Evolutionary conservation across 2,797 vertebrate species (phyloP), one percentile per base, ranked within the genome.

Genomic region (Chrysocyon brachyurus): DNA sequence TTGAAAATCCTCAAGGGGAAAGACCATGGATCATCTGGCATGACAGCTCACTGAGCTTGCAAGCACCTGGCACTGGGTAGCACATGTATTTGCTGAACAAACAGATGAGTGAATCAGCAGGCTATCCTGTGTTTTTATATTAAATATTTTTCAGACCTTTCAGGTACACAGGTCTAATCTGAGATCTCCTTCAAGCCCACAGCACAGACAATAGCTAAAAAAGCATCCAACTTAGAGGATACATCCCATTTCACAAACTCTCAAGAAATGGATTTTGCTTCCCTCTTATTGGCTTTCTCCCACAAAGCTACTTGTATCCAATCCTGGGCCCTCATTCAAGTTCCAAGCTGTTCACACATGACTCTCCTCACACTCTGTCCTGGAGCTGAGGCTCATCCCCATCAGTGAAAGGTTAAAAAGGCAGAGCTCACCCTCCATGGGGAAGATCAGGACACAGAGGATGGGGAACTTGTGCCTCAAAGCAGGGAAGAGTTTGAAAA

Each of bases 1-100:
- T 5, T 78, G 66, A 81, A 85, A 78, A 72, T 57, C 54, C 92
- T 94, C 57, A 59, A 36, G 64, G 56, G 68, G 70, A 54, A 31
- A 94, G 91, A 75, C 24, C 0, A 2, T 5, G 1, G 86, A 64
- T 82, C 78, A 49, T 9, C 5, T 3, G 14, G 77, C 31, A 56
- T 33, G 73, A 66, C n/a, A 92, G 85, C 54, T 95, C 82, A 70
- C 0, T 28, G 77, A 84, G 73, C 79, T 46, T 40, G 9, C 3
- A 16, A 68, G 70, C 28, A 56, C 92, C 59, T 66, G 64, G 82
- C 5, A 0, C 63, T 36, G 52, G 64, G 70, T 16, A 75, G 85
- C 70, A 52, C 70, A 70, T 66, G 66, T 75, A 95, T 96, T 96
- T 97, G 96, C 94, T 78, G 93, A 95, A 82, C 73, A 97, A 95